Percentiles rank a stretch among this genome's conserved stretches.
These are phyloP conservation scores for Ardeotis arabs DNA, from an alignment of 2,113 vertebrate genomes.

Conservation along the genomic window DNA sequence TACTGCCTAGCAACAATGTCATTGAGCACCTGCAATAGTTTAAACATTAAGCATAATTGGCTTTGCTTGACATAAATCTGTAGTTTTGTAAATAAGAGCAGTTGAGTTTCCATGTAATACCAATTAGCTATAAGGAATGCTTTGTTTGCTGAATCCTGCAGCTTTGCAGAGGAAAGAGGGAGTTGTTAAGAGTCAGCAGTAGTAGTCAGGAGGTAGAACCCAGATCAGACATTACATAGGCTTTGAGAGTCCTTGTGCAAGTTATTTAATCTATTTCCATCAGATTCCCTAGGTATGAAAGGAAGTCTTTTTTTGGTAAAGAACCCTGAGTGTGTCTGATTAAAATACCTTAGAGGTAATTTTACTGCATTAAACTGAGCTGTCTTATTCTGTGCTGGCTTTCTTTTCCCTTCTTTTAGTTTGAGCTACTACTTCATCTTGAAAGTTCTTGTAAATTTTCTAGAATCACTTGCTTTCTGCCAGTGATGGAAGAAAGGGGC, in stretches of 20 bases:
- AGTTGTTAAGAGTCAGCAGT: conserved; percentile 30
- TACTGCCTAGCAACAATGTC: conserved; percentile 81
- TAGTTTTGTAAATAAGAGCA: conserved; percentile 84
- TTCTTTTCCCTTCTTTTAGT: background rate
- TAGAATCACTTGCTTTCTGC: background rate
- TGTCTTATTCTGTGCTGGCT: background rate
- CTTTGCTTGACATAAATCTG: conserved; percentile 85
- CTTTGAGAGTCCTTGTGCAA: background rate
- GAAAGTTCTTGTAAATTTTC: background rate
- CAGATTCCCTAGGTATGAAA: background rate
- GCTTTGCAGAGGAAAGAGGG: conserved; percentile 50
- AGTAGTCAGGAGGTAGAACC: background rate
- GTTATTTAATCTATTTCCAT: background rate
- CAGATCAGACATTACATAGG: background rate
- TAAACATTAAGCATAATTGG: conserved; percentile 85
- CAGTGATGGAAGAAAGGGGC: background rate
- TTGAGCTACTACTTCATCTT: background rate
- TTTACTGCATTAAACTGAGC: background rate
- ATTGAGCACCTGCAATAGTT: conserved; percentile 84
- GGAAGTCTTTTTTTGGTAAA: background rate
- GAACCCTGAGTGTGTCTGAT: background rate
- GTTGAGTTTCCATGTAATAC: conserved; percentile 77
- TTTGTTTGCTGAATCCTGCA: conserved; percentile 79
- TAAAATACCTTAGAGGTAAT: background rate
- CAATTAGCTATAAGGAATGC: conserved; percentile 81